Evolutionary conservation across 2,888 invertebrate species (phyloP).

Genomic region (Orgyia antiqua): DNA sequence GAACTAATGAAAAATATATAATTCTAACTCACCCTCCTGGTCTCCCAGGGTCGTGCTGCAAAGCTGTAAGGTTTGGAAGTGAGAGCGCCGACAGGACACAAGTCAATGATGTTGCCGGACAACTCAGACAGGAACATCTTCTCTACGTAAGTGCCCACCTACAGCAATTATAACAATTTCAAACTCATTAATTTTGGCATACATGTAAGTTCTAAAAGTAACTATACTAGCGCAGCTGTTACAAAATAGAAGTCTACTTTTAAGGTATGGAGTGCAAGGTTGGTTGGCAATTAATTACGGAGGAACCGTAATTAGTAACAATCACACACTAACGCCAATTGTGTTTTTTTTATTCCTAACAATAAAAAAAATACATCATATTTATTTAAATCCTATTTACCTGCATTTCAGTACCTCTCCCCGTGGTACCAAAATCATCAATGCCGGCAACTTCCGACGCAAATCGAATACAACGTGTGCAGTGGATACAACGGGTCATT

Average conservation of each 20-base stretch:
- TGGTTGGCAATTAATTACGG: too few species aligned
- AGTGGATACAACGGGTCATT: slow-evolving; percentile 99
- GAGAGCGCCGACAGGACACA: slow-evolving; percentile 98
- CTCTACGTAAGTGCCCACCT: slow-evolving; percentile 98
- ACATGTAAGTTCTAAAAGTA: too few species aligned
- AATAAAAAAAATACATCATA: background rate
- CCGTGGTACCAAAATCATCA: slow-evolving; percentile 96
- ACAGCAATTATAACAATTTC: background rate
- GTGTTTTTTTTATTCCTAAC: background rate
- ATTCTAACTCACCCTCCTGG: slow-evolving; percentile 81
- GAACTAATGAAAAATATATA: background rate
- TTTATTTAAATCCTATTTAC: slow-evolving; percentile 42
- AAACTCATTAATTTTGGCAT: too few species aligned
- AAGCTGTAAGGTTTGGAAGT: slow-evolving; percentile 99
- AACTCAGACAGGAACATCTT: slow-evolving; percentile 98
- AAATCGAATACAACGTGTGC: slow-evolving; percentile 98
- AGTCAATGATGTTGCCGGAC: slow-evolving; percentile 98
- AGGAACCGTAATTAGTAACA: too few species aligned
- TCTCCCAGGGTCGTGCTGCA: slow-evolving; percentile 99
- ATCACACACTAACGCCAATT: too few species aligned
- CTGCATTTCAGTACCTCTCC: slow-evolving; percentile 97
- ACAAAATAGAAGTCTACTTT: too few species aligned
- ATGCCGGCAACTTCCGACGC: slow-evolving; percentile 99
- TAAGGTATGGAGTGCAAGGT: too few species aligned
- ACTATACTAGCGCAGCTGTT: too few species aligned